Evolutionary conservation across 2,888 invertebrate genomes (phyloP).

Genomic region (Helicoverpa assulta): DNA sequence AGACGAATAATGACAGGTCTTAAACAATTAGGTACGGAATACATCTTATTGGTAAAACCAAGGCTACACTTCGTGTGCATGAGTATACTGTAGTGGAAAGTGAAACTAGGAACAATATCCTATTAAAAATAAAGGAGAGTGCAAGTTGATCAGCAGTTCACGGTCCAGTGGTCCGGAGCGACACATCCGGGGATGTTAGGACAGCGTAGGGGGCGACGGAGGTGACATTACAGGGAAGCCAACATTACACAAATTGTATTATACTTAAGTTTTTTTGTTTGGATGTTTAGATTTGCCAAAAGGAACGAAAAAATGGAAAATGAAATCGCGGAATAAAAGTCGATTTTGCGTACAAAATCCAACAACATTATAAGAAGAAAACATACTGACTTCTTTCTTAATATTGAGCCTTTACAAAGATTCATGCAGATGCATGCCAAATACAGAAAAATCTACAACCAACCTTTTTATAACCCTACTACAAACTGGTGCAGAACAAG

Average conservation of each 20-base stretch:
- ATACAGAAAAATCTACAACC: not conserved
- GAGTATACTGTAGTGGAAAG: conserved; percentile 12
- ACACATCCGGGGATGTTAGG: conserved; percentile 75
- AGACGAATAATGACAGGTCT: conserved; percentile 15
- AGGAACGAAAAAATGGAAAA: no score
- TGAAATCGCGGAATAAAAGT: no score
- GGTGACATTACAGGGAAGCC: not conserved
- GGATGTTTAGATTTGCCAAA: not conserved
- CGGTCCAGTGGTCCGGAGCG: conserved; percentile 74
- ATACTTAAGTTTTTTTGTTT: not conserved
- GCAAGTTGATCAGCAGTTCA: conserved; percentile 70
- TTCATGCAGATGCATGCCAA: not conserved
- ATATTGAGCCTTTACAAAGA: no score
- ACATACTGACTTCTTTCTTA: no score
- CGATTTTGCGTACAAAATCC: no score
- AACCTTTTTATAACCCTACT: not conserved
- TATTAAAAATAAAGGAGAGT: conserved; percentile 69
- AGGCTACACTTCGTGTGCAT: no score
- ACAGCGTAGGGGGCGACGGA: conserved; percentile 21
- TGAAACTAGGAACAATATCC: conserved; percentile 43
- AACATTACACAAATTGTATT: conserved; percentile 4
- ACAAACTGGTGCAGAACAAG: conserved; percentile 4
- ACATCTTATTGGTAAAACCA: not conserved
- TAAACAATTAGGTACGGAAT: not conserved
- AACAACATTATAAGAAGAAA: no score